Conservation (phyloP, 2,113 vertebrate genomes). For the Diphyllodes magnificus region DNA sequence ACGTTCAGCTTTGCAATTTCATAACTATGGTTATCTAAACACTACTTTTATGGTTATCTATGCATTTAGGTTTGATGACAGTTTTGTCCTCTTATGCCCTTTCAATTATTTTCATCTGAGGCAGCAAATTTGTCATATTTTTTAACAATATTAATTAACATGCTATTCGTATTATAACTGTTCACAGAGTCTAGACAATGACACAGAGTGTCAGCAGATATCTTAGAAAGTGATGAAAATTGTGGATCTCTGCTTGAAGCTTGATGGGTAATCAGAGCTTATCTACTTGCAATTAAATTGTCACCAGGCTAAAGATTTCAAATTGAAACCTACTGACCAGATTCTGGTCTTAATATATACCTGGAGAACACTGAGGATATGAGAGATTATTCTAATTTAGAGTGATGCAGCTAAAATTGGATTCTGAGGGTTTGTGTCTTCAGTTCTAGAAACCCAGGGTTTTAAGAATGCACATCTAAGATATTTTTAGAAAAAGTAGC, state of each 20-base stretch:
- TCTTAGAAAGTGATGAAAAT: not conserved
- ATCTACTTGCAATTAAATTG: slow-evolving; percentile 58
- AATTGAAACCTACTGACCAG: slow-evolving; percentile 23
- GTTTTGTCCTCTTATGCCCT: not conserved
- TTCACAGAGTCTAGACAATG: not conserved
- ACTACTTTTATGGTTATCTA: not conserved
- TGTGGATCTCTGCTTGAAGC: slow-evolving; percentile 9
- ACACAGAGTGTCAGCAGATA: not conserved
- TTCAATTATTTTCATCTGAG: slow-evolving; percentile 1
- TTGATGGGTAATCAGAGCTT: slow-evolving; percentile 27
- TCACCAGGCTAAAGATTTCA: slow-evolving; percentile 27
- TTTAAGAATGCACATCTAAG: not conserved
- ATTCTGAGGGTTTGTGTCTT: not conserved
- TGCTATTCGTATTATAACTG: not conserved
- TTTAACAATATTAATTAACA: slow-evolving; percentile 12
- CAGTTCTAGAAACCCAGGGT: not conserved
- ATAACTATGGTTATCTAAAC: not conserved
- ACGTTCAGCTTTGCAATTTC: not conserved
- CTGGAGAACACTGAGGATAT: not conserved
- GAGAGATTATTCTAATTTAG: not conserved
- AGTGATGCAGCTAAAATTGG: not conserved
- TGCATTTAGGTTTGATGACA: not conserved
- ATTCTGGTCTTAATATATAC: not conserved
- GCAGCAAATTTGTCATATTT: not conserved
- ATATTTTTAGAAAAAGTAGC: not conserved